Percentiles rank a stretch among this genome's conserved stretches.
These are phyloP conservation scores for Labia minor DNA, from an alignment of 2,888 invertebrate genomes.

Conservation along the genomic window DNA sequence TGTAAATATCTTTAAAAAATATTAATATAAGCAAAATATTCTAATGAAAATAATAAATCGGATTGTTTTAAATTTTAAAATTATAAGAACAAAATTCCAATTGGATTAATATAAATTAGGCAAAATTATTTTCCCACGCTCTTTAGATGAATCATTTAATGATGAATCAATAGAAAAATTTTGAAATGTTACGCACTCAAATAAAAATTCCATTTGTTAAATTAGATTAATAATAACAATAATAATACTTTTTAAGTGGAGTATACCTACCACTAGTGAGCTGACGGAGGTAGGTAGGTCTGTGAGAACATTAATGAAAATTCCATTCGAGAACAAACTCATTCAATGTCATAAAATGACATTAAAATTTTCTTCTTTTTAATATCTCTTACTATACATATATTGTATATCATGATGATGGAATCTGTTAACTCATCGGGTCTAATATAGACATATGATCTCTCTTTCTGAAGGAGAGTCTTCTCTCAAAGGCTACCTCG, in stretches of 20 bases:
- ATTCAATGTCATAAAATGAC: constrained; percentile 13
- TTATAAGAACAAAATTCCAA: too few species aligned
- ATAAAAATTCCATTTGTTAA: constrained; percentile 13
- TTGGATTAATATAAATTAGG: too few species aligned
- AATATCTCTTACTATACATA: constrained; percentile 13
- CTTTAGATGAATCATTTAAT: background rate
- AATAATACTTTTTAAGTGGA: constrained; percentile 1
- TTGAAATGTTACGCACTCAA: background rate
- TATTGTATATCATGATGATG: constrained; percentile 13
- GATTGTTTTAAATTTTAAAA: too few species aligned
- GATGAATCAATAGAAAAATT: constrained; percentile 4
- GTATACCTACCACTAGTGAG: background rate
- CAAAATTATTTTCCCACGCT: background rate
- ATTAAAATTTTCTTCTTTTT: constrained; percentile 1
- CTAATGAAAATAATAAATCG: too few species aligned
- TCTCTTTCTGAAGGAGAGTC: constrained; percentile 3
- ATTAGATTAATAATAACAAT: background rate
- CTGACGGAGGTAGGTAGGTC: background rate
- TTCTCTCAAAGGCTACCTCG: constrained; percentile 1
- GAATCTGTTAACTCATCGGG: constrained; percentile 13
- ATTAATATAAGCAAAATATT: too few species aligned
- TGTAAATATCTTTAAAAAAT: too few species aligned
- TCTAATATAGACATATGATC: constrained; percentile 13
- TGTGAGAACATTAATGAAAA: constrained; percentile 6
- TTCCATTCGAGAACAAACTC: constrained; percentile 13